Evolutionary conservation across 1,140 invertebrate genomes (phyloP).

Genomic region (silkworm (Bombyx mori)): DNA sequence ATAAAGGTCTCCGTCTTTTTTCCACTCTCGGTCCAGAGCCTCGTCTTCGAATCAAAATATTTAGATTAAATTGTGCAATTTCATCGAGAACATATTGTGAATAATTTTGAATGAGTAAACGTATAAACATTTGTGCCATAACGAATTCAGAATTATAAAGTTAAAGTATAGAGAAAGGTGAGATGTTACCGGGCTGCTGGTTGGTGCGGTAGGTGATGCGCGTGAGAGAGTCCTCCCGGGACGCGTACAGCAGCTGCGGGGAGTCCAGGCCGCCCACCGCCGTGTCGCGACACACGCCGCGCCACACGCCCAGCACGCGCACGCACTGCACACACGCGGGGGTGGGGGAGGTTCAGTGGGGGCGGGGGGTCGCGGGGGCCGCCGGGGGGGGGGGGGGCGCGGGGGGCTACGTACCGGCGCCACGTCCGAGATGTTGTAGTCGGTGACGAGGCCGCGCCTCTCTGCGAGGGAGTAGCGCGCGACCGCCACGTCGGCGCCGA

Average conservation of each 20-base stretch:
- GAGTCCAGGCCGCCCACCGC: slow-evolving; percentile 83
- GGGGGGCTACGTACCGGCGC: slow-evolving; percentile 76
- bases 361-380: too few species aligned
- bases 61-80: too few species aligned
- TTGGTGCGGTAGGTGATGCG: slow-evolving; percentile 83
- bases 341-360: background rate
- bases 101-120: too few species aligned
- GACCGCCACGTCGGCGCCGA: slow-evolving; percentile 87
- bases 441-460: slow-evolving; percentile 79
- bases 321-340: slow-evolving; percentile 75
- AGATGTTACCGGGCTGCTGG: slow-evolving; percentile 75
- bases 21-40: slow-evolving; percentile 82
- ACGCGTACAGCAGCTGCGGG: slow-evolving; percentile 81
- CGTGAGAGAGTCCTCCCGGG: slow-evolving; percentile 81
- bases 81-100: too few species aligned
- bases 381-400: background rate
- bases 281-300: slow-evolving; percentile 88
- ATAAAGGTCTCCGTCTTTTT: slow-evolving; percentile 76
- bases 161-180: too few species aligned
- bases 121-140: too few species aligned
- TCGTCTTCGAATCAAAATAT: slow-evolving; percentile 73
- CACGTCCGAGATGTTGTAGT: slow-evolving; percentile 89
- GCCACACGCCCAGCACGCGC: slow-evolving; percentile 86
- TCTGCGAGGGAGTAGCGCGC: slow-evolving; percentile 77
- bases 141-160: too few species aligned